A percentile compares a stretch with the other conserved stretches of the same genome.
These are phyloP conservation scores for Dipodomys merriami DNA, from an alignment of 2,113 vertebrate genomes.

Conservation along the genomic window DNA sequence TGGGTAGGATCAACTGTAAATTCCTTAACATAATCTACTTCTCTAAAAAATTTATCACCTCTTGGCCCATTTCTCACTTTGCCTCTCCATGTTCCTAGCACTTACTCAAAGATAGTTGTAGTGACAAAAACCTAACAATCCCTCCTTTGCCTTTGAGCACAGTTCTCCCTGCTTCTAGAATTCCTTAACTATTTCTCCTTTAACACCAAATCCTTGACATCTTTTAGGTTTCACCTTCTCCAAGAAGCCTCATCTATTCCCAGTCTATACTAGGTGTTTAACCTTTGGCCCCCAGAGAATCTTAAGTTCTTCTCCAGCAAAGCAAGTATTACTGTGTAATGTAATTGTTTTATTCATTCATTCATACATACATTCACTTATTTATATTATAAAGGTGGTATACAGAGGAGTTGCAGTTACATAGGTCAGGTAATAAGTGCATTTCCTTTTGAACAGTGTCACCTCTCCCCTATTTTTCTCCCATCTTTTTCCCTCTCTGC, in stretches of 20 bases:
- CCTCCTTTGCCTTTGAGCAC: conserved; percentile 21
- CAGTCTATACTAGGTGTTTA: conserved; percentile 26
- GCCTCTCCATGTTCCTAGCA: not conserved
- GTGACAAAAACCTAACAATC: conserved; percentile 12
- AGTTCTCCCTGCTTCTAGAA: conserved; percentile 20
- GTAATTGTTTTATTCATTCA: not conserved
- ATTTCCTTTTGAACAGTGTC: no score
- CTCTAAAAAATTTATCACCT: not conserved
- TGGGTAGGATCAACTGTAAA: conserved; percentile 17
- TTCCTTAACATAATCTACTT: not conserved
- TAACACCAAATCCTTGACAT: conserved; percentile 38
- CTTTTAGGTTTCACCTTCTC: conserved; percentile 33
- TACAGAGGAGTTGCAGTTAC: no score
- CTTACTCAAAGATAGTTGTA: conserved; percentile 38
- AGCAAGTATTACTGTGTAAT: conserved; percentile 16
- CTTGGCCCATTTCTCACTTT: conserved; percentile 34
- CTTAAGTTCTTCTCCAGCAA: conserved; percentile 44
- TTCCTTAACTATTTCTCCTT: conserved; percentile 31
- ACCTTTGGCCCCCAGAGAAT: not conserved
- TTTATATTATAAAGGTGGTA: no score
- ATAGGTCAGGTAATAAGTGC: no score
- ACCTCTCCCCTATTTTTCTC: no score
- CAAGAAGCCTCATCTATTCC: not conserved
- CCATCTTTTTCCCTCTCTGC: no score
- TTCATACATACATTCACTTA: no score